These are phyloP conservation scores for Argentina silus DNA, from an alignment of 2,797 vertebrate species.

Conservation along the genomic window DNA sequence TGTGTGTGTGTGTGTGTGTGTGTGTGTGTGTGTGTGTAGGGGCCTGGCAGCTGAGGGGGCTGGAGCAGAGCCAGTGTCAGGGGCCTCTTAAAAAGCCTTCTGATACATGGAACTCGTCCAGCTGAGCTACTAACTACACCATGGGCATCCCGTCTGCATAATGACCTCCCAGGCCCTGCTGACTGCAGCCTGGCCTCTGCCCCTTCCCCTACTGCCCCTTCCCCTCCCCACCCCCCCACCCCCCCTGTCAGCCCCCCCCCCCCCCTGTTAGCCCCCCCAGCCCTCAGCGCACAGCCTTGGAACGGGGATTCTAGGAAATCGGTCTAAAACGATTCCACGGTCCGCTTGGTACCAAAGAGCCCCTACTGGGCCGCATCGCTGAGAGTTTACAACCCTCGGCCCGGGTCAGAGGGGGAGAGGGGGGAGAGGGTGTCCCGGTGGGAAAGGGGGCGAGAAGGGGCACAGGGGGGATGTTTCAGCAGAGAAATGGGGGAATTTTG, in stretches of 20 bases:
- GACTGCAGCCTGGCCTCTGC: slow-evolving; percentile 8
- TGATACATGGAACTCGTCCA: slow-evolving; percentile 78
- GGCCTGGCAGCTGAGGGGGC: background rate
- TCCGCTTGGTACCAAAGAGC: slow-evolving; percentile 62
- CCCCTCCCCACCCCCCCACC: slow-evolving; percentile 23
- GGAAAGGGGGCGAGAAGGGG: slow-evolving; percentile 22
- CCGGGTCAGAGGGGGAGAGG: slow-evolving; percentile 39
- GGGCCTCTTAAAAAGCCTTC: no score
- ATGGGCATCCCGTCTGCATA: slow-evolving; percentile 84
- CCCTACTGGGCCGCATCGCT: slow-evolving; percentile 32
- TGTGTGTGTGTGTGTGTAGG: background rate
- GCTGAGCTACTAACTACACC: slow-evolving; percentile 58
- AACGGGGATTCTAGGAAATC: slow-evolving; percentile 49
- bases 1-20: no score
- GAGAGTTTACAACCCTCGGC: slow-evolving; percentile 53
- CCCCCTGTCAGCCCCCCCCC: slow-evolving; percentile 30
- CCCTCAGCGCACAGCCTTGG: background rate
- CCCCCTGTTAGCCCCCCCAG: no score
- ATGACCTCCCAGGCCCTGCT: slow-evolving; percentile 73
- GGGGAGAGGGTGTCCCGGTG: background rate
- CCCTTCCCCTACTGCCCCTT: background rate
- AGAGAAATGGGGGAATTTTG: slow-evolving; percentile 13
- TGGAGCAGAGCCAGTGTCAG: background rate
- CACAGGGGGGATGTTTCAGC: background rate
- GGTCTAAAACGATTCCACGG: slow-evolving; percentile 65